These are phyloP conservation scores for Ochotona princeps DNA, from an alignment of 2,113 vertebrate genomes.

Conservation along the genomic window DNA sequence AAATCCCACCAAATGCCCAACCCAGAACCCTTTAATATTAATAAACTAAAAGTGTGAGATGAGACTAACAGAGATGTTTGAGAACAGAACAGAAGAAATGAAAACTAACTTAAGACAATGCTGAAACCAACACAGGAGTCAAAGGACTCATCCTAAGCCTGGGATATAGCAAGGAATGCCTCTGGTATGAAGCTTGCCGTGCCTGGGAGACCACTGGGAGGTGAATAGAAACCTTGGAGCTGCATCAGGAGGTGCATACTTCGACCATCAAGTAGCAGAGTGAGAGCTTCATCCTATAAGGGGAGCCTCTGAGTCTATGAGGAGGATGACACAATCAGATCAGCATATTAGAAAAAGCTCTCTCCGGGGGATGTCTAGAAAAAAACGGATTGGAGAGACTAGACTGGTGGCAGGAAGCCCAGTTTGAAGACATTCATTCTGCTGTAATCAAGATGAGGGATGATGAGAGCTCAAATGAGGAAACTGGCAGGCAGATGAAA, in stretches of 20 bases:
- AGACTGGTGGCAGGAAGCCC: not conserved
- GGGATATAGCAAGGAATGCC: not conserved
- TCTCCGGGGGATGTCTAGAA: not conserved
- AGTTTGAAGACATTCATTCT: not conserved
- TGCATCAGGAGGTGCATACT: not conserved
- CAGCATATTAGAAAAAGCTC: not conserved
- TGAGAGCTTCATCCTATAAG: not conserved
- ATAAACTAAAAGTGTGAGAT: not conserved
- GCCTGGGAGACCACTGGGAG: not conserved
- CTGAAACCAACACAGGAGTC: not conserved
- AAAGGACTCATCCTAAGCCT: not conserved
- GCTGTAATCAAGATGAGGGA: not conserved
- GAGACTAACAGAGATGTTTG: not conserved
- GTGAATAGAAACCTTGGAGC: not conserved
- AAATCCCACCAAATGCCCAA: too few species aligned
- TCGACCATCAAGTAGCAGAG: not conserved
- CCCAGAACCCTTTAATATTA: not conserved
- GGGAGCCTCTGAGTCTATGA: not conserved
- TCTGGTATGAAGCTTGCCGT: fast-evolving
- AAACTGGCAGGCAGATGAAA: not conserved
- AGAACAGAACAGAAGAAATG: not conserved
- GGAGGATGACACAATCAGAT: not conserved
- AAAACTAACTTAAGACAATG: not conserved
- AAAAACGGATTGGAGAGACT: not conserved
- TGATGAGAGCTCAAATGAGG: not conserved